Percentiles rank a stretch among this genome's conserved stretches.
These are phyloP conservation scores for Heteractis magnifica DNA, from an alignment of 92 coral and sea anemone species.

Conservation along the genomic window DNA sequence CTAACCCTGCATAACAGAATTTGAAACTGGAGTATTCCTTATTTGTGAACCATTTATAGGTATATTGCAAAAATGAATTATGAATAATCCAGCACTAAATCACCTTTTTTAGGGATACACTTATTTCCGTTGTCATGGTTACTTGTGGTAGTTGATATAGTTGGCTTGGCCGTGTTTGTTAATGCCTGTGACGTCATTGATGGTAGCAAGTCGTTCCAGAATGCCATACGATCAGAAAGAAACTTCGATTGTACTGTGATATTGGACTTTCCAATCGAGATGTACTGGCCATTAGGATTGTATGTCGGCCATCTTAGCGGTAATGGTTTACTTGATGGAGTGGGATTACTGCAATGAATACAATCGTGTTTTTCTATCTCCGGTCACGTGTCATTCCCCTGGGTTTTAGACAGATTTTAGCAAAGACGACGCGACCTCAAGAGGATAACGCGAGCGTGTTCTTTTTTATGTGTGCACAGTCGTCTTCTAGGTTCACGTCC, in stretches of 20 bases:
- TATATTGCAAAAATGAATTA: no score
- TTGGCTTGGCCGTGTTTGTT: conserved; percentile 8
- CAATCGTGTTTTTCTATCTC: no score
- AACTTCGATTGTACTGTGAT: conserved; percentile 10
- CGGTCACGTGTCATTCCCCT: no score
- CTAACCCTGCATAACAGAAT: no score
- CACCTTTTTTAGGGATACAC: conserved; percentile 21
- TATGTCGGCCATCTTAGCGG: conserved; percentile 17
- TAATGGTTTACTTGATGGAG: neutral
- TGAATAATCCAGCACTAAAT: no score
- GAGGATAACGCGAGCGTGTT: no score
- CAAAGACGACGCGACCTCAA: no score
- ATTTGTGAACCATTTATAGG: no score
- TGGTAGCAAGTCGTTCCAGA: conserved; percentile 35
- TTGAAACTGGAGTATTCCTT: no score
- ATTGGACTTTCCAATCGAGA: conserved; percentile 16
- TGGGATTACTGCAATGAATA: conserved; percentile 9
- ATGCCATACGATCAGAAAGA: conserved; percentile 30
- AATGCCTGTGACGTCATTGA: conserved; percentile 17
- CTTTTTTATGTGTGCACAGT: no score
- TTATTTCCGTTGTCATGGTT: conserved; percentile 14
- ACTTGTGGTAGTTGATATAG: conserved; percentile 4
- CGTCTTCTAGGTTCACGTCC: no score
- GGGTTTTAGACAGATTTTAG: no score
- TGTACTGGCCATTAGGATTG: conserved; percentile 21